Evolutionary conservation across 35 echinoderm and acorn worm genomes (phyloP), one percentile per base, ranked within the genome.

Genomic region (Apostichopus parvimensis): DNA sequence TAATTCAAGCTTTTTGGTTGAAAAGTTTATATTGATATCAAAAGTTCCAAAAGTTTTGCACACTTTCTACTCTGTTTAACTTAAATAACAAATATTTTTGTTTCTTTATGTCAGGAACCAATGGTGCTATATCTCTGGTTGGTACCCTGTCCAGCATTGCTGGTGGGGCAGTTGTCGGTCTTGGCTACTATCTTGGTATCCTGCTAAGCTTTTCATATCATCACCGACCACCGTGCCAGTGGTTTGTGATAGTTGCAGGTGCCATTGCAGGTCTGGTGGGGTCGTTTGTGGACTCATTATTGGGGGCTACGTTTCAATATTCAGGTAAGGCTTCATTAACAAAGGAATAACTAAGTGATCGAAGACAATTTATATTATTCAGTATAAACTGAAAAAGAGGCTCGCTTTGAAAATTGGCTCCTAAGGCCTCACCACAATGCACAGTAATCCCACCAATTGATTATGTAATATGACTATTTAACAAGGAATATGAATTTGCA

Each of bases 291-390:
- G 97, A 98, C 71, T 98, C 97, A n/a, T 45, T 98, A 4, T 91
- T 98, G 72, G 97, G 97, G 62, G 94, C 97, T 1, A 93, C 87
- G 15, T 87, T 98, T 15, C 97, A 98, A 65, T 98, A 94, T 66
- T 98, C 97, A 90, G 97, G 97, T 98, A 81, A 14, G 87, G 87
- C 3, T 23, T 20, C 10, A 59, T 91, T 82, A 54, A 12, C 24
- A 25, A 25, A 34, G 28, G 28, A 34, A 34, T 45, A 45, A 45
- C 1, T 2, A 45, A 45, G 34, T 2, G 34, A 4, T 45, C 34
- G 2, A 45, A 45, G 78, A 54, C 11, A 22, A 5, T 4, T 28
- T 80, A 80, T 8, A 34, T 80, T 28, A 4, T 45, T 45, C 34
- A 45, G 2, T 45, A 34, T 25, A 25, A 28, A 45, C 2, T 3